Conservation (phyloP, 2,888 invertebrate genomes). For the Thyatira batis region DNA sequence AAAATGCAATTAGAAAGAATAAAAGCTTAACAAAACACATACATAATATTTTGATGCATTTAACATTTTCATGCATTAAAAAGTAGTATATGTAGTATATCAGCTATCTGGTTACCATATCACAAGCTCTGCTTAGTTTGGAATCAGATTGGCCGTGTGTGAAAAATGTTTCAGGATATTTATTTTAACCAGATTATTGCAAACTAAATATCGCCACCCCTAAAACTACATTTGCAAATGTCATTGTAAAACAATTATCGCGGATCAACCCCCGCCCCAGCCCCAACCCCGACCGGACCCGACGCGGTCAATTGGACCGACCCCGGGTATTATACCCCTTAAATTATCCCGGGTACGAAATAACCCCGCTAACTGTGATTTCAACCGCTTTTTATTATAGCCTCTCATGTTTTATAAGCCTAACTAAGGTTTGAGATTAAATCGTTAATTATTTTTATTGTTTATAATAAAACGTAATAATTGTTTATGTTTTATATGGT, state of each 20-base stretch:
- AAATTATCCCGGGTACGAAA: slow-evolving; percentile 4
- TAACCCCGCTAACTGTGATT: slow-evolving; percentile 1
- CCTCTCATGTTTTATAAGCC: not conserved
- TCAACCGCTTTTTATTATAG: not conserved
- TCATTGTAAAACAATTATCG: slow-evolving; percentile 31
- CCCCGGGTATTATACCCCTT: slow-evolving; percentile 2
- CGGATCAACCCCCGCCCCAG: not conserved
- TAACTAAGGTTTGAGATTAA: not conserved
- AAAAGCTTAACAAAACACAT: too few species aligned
- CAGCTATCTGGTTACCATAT: too few species aligned
- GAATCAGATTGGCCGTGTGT: too few species aligned
- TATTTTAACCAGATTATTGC: not conserved
- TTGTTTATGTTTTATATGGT: not conserved
- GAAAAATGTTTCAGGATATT: not conserved
- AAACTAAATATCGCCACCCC: not conserved
- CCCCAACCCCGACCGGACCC: not conserved
- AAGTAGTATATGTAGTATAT: too few species aligned
- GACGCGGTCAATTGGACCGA: not conserved
- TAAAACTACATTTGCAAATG: slow-evolving; percentile 12
- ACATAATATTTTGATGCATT: too few species aligned
- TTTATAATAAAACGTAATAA: not conserved
- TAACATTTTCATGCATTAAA: too few species aligned
- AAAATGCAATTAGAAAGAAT: too few species aligned
- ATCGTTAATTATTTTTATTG: not conserved
- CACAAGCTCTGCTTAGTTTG: too few species aligned